Evolutionary conservation across 1,140 invertebrate genomes (phyloP), one percentile per base, ranked within the genome.

Genomic region (Elymnias hypermnestra): DNA sequence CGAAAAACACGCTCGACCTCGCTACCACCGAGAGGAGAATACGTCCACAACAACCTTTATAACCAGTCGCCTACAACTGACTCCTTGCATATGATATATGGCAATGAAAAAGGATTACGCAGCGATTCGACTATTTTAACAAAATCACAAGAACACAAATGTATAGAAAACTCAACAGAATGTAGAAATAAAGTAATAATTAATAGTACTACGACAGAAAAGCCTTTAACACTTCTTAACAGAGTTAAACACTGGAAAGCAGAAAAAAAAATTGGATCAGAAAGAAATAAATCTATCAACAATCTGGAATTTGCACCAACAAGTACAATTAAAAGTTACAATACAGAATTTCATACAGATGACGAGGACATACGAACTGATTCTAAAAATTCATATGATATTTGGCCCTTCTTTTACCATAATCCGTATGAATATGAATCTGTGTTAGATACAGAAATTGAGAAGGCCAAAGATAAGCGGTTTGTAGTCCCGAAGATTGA

Each of bases 391-490:
- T 38, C 43, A 3, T 72, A 71, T 23, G 58, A 75, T 17, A 41
- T 37, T 17, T 78, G 74, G 74, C 78, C 78, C 4, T 71, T 68
- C 40, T 63, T 56, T 14, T 74, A 73, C 31, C 59, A 64, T 8
- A 61, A 26, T 19, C 62, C 66, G 1, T 74, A 77, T 25, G 72
- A 79, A 29, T 72, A 73, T 44, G 63, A 71, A 44, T 18, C 47
- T 10, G 53, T 63, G 23, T 51, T 49, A 19, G 50, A 57, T 37
- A 45, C 44, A 7, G 61, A 74, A 22, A 52, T 39, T 3, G 60
- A 76, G 35, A 78, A 75, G 53, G 65, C 54, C 7, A 75, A 78
- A 60, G 68, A 76, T 17, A 78, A 76, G 61, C 63, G 69, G 12
- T 72, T 63, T 14, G 49, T 57, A n/a, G 18, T 37, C 3, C 45